Evolutionary conservation across 1,140 invertebrate species (phyloP), one percentile per base, ranked within the genome.

Genomic region (Camponotus pennsylvanicus): DNA sequence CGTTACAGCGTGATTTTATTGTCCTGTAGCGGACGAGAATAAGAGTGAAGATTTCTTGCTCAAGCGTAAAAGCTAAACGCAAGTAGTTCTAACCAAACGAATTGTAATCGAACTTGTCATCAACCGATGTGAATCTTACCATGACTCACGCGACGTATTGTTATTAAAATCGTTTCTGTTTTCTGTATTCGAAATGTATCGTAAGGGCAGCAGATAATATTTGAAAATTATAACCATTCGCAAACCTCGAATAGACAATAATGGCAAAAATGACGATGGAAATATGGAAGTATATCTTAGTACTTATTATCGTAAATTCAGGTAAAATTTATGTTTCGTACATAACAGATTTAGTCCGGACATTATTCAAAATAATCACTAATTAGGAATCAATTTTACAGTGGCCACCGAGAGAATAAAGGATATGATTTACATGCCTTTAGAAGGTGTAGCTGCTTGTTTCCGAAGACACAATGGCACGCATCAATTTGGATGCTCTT

Each of bases 401-500:
- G 95, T 82, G 57, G 87, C 63, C 64, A 92, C 93, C 3, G 96
- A 97, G 88, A 96, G 97, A 89, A 96, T 97, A 5, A 97, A 96
- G 91, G 96, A 98, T 89, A 97, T 97, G 95, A 98, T 99, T 95
- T 99, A 98, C 93, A 96, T 97, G 90, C 94, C 96, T 9, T 96
- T 98, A 61, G 95, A 97, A 89, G 97, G 97, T 61, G 95, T 96
- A 67, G 96, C 97, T 83, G 97, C 97, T 70, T 99, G 98, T 95
- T 98, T 98, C 93, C 96, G 98, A 89, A 96, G 98, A 88, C 95
- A 99, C 57, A 99, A 99, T 96, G 98, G 97, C 64, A 99, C 98
- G 27, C 98, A 99, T 96, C 98, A 99, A 94, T 97, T 98, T 92
- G 98, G 98, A 82, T 99, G 98, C 95, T 97, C 97, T 55, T 98